These are phyloP conservation scores for Octodon degus DNA, from an alignment of 2,113 vertebrate species.

Conservation along the genomic window DNA sequence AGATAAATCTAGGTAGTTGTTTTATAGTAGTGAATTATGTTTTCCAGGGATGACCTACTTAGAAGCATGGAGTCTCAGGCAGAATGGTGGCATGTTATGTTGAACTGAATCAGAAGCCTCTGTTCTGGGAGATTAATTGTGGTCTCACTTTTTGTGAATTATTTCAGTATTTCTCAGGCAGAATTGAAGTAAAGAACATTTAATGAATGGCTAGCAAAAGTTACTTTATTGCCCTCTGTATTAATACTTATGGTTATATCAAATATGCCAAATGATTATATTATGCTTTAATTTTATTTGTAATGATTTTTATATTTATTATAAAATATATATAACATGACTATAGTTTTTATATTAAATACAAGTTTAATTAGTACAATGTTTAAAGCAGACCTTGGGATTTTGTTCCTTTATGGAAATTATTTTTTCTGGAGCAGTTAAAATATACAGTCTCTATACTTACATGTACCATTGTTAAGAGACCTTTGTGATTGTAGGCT, in stretches of 20 bases:
- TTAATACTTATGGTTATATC: neutral
- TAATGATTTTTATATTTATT: slow-evolving; percentile 5
- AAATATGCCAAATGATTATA: neutral
- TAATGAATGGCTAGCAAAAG: slow-evolving; percentile 12
- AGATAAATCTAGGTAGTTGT: slow-evolving; percentile 65
- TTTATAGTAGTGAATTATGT: slow-evolving; percentile 61
- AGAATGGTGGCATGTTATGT: slow-evolving; percentile 18
- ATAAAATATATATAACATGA: neutral
- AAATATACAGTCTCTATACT: neutral
- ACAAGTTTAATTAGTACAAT: slow-evolving; percentile 48
- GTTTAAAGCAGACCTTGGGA: slow-evolving; percentile 7
- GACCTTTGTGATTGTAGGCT: neutral
- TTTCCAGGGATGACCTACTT: slow-evolving; percentile 76
- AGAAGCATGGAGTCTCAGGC: slow-evolving; percentile 41
- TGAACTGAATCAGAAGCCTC: slow-evolving; percentile 56
- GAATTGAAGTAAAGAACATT: slow-evolving; percentile 26
- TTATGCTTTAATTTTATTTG: neutral
- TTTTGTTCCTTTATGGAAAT: slow-evolving; percentile 39
- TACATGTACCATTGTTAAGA: slow-evolving; percentile 22
- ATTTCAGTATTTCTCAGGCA: slow-evolving; percentile 33
- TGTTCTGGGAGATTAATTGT: slow-evolving; percentile 38
- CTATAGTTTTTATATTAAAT: slow-evolving; percentile 42
- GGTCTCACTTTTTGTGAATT: slow-evolving; percentile 40
- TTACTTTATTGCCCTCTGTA: slow-evolving; percentile 29
- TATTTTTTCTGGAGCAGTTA: slow-evolving; percentile 57